A percentile compares a stretch with the other conserved stretches of the same genome.
These are phyloP conservation scores for Chesias legatella DNA, from an alignment of 2,888 invertebrate species.

Conservation along the genomic window DNA sequence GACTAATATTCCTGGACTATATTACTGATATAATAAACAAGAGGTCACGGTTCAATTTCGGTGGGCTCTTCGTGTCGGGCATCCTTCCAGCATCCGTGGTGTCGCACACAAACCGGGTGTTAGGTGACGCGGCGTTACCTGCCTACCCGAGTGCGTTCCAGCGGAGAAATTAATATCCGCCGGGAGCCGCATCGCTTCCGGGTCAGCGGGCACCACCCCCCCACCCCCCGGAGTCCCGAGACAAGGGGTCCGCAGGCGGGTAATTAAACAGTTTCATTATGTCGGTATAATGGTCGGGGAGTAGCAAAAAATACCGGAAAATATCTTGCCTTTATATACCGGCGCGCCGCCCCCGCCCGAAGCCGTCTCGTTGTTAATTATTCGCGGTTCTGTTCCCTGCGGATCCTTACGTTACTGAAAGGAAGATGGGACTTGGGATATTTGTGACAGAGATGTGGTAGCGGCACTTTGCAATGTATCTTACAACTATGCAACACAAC, in stretches of 20 bases:
- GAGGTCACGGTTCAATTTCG: too few species aligned
- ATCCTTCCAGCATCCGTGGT: slow-evolving; percentile 10
- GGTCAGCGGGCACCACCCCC: slow-evolving; percentile 44
- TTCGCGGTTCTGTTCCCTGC: slow-evolving; percentile 13
- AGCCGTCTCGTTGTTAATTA: slow-evolving; percentile 24
- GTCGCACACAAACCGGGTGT: slow-evolving; percentile 12
- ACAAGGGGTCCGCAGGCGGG: slow-evolving; percentile 36
- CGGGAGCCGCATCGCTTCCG: slow-evolving; percentile 55
- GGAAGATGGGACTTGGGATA: slow-evolving; percentile 11
- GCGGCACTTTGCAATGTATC: too few species aligned
- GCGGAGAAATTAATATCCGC: slow-evolving; percentile 64
- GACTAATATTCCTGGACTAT: too few species aligned
- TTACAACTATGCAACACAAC: too few species aligned
- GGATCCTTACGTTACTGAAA: slow-evolving; percentile 15
- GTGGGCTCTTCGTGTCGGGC: neutral
- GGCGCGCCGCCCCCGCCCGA: neutral
- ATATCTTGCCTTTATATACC: slow-evolving; percentile 28
- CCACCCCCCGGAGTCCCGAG: slow-evolving; percentile 5
- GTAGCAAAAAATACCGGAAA: slow-evolving; percentile 31
- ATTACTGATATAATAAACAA: too few species aligned
- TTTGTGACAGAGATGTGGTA: neutral
- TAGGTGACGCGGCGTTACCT: slow-evolving; percentile 31
- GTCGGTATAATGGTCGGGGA: slow-evolving; percentile 36
- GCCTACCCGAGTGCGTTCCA: slow-evolving; percentile 46
- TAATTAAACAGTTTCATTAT: slow-evolving; percentile 59